Percentiles rank a stretch among this genome's conserved stretches.
Conservation (phyloP, 2,888 invertebrate species). For the Dynastes hyllus region DNA sequence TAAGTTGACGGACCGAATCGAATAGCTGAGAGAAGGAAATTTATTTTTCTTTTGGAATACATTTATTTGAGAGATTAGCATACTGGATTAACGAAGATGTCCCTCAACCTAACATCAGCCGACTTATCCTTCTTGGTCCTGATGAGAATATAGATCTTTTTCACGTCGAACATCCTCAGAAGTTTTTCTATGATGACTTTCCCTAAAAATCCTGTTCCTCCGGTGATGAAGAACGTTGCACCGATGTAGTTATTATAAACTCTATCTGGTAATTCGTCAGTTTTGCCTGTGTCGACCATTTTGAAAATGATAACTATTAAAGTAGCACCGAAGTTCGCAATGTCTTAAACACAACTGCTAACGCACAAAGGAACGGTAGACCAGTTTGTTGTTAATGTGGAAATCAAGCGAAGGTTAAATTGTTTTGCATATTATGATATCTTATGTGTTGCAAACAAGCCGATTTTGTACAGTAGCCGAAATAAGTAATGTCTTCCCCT, state of each 20-base stretch:
- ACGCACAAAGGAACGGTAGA: no score
- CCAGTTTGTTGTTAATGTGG: no score
- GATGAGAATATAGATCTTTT: conserved; percentile 86
- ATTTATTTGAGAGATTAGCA: neutral
- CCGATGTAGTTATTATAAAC: conserved; percentile 74
- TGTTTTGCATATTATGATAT: no score
- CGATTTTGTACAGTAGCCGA: no score
- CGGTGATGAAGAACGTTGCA: conserved; percentile 84
- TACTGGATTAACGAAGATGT: conserved; percentile 64
- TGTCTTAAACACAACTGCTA: no score
- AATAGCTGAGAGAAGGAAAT: conserved; percentile 64
- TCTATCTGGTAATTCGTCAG: conserved; percentile 73
- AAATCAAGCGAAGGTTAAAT: no score
- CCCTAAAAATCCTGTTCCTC: conserved; percentile 96
- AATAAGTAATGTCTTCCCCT: no score
- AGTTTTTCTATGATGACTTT: conserved; percentile 95
- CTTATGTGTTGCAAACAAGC: no score
- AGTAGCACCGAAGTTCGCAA: no score
- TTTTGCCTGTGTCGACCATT: no score
- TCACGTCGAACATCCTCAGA: conserved; percentile 85
- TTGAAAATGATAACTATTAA: no score
- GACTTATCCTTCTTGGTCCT: conserved; percentile 89
- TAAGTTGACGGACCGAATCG: neutral
- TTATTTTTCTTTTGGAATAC: neutral
- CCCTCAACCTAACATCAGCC: conserved; percentile 83